A percentile compares a stretch with the other conserved stretches of the same genome.
Evolutionary conservation across 2,888 invertebrate species (phyloP).

Genomic region (Drosophila buzzatii): DNA sequence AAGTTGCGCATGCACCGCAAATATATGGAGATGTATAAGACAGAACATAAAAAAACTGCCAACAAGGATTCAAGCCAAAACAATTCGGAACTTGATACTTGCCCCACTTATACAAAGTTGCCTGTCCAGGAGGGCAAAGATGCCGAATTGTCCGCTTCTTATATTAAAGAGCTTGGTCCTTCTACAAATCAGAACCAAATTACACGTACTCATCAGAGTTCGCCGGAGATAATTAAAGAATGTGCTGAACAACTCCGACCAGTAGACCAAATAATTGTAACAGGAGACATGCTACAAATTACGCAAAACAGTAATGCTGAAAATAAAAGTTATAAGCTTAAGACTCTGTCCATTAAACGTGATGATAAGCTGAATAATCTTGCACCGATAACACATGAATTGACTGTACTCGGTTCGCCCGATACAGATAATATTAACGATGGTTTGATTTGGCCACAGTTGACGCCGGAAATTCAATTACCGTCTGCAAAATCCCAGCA

Average conservation of each 20-base stretch:
- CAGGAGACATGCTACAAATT: not conserved
- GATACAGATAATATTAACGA: not conserved
- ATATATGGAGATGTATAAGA: conserved; percentile 50
- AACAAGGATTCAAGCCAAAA: conserved; percentile 3
- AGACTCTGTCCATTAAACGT: not conserved
- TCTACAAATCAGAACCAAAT: not conserved
- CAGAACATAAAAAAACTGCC: conserved; percentile 38
- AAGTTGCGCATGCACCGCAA: conserved; percentile 28
- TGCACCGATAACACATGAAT: not conserved
- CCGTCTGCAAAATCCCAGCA: not conserved
- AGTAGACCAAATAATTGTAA: not conserved
- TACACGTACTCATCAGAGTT: not conserved
- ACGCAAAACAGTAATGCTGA: not conserved
- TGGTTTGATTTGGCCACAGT: not conserved
- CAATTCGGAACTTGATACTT: not conserved
- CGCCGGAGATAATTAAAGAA: too few species aligned
- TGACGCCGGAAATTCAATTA: not conserved
- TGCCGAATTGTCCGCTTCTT: not conserved
- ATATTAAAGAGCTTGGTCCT: not conserved
- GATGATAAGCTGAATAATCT: not conserved
- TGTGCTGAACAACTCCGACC: not conserved
- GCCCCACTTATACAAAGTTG: conserved; percentile 37
- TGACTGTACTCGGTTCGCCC: not conserved
- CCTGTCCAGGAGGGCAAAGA: not conserved
- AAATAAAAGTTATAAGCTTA: not conserved